Conservation (phyloP, 2,113 vertebrate genomes). For the Syrrhaptes paradoxus region DNA sequence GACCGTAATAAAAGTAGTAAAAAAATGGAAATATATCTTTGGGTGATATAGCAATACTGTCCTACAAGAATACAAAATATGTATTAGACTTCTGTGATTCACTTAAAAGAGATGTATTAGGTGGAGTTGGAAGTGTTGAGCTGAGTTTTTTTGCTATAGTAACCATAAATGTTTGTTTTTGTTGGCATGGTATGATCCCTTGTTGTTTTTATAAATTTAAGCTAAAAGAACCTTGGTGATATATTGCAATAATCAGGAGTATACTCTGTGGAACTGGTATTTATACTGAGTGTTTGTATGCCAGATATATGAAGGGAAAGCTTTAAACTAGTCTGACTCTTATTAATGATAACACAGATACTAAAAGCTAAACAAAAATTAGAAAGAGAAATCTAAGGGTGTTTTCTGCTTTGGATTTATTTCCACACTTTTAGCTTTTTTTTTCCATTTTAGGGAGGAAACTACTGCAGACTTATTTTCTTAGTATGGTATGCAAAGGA, state of each 20-base stretch:
- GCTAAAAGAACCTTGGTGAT: background rate
- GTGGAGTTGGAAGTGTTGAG: background rate
- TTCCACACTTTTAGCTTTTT: background rate
- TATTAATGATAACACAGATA: background rate
- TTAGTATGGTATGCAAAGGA: background rate
- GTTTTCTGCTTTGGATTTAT: background rate
- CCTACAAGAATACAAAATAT: background rate
- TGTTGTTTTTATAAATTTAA: background rate
- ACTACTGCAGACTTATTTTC: background rate
- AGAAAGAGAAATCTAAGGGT: background rate
- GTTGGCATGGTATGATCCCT: background rate
- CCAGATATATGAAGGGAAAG: background rate
- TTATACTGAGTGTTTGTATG: background rate
- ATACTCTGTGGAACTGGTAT: background rate
- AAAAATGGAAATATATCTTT: background rate
- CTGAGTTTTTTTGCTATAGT: background rate
- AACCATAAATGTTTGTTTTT: background rate
- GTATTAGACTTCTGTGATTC: background rate
- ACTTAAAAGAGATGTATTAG: background rate
- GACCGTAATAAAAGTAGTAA: background rate
- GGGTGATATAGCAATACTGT: background rate
- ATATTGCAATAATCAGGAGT: background rate
- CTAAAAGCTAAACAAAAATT: background rate
- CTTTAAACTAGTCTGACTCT: background rate
- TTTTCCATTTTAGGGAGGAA: background rate